These are phyloP conservation scores for Polyodon spathula DNA, from an alignment of 2,113 vertebrate genomes.

Conservation along the genomic window DNA sequence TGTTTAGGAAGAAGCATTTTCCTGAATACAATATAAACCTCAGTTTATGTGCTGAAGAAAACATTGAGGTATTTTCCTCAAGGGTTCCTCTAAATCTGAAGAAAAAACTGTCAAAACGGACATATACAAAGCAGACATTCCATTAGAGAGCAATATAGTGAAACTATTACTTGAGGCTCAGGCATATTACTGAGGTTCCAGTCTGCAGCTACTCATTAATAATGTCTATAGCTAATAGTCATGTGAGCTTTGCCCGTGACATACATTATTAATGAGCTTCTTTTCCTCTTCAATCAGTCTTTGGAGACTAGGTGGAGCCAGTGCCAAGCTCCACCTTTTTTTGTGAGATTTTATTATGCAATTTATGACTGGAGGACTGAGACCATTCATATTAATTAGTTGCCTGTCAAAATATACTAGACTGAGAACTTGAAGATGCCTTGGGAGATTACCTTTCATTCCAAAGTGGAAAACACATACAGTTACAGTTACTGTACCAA, in stretches of 20 bases:
- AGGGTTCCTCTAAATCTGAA: no score
- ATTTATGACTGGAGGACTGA: neutral
- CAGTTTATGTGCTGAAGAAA: no score
- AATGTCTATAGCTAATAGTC: slow-evolving; percentile 35
- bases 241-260: slow-evolving; percentile 19
- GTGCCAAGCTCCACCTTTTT: slow-evolving; percentile 3
- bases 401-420: no score
- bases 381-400: neutral
- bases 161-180: slow-evolving; percentile 18
- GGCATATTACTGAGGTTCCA: neutral
- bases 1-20: no score
- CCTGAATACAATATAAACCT: no score
- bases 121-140: slow-evolving; percentile 26
- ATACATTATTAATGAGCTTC: neutral
- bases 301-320: neutral
- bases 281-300: neutral
- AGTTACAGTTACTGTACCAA: no score
- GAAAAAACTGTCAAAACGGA: slow-evolving; percentile 30
- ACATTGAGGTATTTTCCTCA: no score
- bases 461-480: no score
- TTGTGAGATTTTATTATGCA: neutral
- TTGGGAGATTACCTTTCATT: no score
- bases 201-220: slow-evolving; percentile 26
- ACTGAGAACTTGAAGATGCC: no score
- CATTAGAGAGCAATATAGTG: slow-evolving; percentile 27